Base-by-base conservation (phyloP, 2,888 invertebrate species). In the Ernsta delagoae region DNA sequence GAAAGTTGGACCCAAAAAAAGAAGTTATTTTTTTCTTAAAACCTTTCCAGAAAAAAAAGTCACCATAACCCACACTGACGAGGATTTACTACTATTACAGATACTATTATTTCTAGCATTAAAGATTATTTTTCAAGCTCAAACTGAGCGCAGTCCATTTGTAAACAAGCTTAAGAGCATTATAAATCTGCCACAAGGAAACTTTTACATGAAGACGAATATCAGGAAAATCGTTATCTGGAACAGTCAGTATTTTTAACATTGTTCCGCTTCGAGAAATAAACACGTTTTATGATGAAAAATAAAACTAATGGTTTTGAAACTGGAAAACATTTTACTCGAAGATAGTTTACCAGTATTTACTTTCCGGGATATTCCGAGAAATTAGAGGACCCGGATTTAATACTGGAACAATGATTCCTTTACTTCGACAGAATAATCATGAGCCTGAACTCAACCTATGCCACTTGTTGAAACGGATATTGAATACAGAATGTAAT, bases 141-240 rank as follows among this genome's bases (percentile, higher is more conserved):
- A 11, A 50, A 48, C 9, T 62, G 36, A 12, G 50, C 36, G 50
- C 36, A 36, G 8, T 50, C 50, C 65, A 48, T 48, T 65, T 36
- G 65, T 65, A 65, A 65, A 65, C 57, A 65, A 65, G 41, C 36
- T 59, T 65, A 65, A 65, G 54, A 65, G 57, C 31, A 16, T 65
- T 45, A 65, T 65, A 65, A 65, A 65, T 59, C 57, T 53, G 39
- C 11, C 39, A 16, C 41, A 39, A 53, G 53, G 39, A 41, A 62
- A 36, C 61, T 36, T 57, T 53, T 41, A 41, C 53, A 62, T 34
- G 39, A 62, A 53, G 53, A 62, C 16, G 36, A 65, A 57, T 43
- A 59, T 16, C 43, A 34, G 12, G 41, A 57, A 56, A 45, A 56
- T 45, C 8, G 3, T 12, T 57, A 34, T 43, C 56, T 43, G 41